A percentile compares a stretch with the other conserved stretches of the same genome.
Conservation (phyloP, 1,140 invertebrate species). For the Meloidogyne floridensis region DNA sequence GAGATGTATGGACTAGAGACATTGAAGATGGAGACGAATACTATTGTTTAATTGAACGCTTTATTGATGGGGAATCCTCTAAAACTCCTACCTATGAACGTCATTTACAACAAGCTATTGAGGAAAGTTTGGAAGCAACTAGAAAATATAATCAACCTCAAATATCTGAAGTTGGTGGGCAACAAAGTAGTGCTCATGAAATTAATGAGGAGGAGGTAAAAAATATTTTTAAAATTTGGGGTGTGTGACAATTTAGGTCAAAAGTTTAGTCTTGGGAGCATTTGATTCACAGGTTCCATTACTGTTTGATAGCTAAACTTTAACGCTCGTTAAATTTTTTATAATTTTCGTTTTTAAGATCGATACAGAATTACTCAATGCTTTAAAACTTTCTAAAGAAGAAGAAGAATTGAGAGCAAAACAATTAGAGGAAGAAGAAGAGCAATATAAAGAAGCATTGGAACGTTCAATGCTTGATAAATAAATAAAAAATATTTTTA, state of each 20-base stretch:
- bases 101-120: constrained; percentile 37
- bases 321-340: background rate
- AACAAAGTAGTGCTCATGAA: background rate
- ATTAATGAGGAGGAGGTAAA: constrained; percentile 8
- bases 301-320: too few relatives aligned
- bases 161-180: background rate
- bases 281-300: too few relatives aligned
- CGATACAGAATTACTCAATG: constrained; percentile 28
- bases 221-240: constrained; percentile 9
- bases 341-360: constrained; percentile 8
- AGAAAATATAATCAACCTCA: constrained; percentile 16
- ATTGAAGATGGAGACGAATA: constrained; percentile 41
- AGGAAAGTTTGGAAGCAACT: constrained; percentile 29
- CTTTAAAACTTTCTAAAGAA: constrained; percentile 31
- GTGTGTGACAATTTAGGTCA: too few relatives aligned
- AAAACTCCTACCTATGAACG: constrained; percentile 21
- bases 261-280: too few relatives aligned
- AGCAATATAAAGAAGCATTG: constrained; percentile 20
- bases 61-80: constrained; percentile 22
- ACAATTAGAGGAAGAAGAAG: constrained; percentile 36
- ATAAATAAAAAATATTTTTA: constrained; percentile 18
- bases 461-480: constrained; percentile 40
- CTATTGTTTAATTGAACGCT: constrained; percentile 37
- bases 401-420: constrained; percentile 27
- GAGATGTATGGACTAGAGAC: background rate